Base-by-base conservation (phyloP, 2,113 vertebrate species). In the Hucho hucho region DNA sequence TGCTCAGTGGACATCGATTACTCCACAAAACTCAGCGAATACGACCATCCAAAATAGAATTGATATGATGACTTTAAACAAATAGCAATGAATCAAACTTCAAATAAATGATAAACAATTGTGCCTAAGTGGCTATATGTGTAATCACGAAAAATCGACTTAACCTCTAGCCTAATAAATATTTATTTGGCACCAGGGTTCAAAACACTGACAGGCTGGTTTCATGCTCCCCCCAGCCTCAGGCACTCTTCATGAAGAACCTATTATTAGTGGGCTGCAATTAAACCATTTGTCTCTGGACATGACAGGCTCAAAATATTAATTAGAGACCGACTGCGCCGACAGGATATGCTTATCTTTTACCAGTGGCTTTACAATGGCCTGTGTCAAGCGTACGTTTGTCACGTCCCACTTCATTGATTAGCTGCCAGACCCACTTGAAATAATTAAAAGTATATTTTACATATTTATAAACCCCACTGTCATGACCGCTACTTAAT, bases 391-490 rank as follows among this genome's bases (percentile, higher is more conserved):
- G 88, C 83, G 88, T 37, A 91, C 87, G 89, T 88, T 91, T 88
- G 92, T 93, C 94, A 93, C 79, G 85, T 92, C 90, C 81, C 75
- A 53, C 73, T 64, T 89, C 92, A 95, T 90, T 87, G 94, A 96
- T 94, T 89, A 92, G 72, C 90, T 84, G 93, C 89, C 94, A 88
- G 88, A 89, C 92, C 90, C 83, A 90, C 91, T 92, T 92, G 90
- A 93, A 94, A 93, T 94, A 94, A 95, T 94, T 94, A 93, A 94
- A 94, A 94, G 84, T 85, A 86, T 92, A 93, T 94, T 94, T 90
- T 93, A 93, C 92, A 90, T 93, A 92, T 95, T 95, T 94, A 95
- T 94, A 95, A 93, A 94, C 91, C 92, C 18, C n/a, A 79, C 84
- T 91, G 89, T 89, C 93, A 90, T 4, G 74, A 82, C 75, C 83